phyloP scores from a whole-genome alignment of 2,888 invertebrate genomes.

The Branchellion lobata region DNA sequence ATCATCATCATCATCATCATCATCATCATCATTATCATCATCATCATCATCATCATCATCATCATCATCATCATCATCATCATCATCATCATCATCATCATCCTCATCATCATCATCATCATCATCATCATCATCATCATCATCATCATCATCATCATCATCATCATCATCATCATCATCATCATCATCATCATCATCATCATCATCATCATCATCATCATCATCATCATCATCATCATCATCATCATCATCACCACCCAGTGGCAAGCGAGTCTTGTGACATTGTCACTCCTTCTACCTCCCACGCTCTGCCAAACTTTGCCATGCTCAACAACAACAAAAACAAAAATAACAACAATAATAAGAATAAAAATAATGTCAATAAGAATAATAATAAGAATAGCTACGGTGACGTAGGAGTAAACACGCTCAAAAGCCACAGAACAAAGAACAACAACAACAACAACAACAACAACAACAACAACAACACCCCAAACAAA shows the following conservation, averaged over 20 bases:
- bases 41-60: conserved; percentile 35
- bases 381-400: too few relatives aligned
- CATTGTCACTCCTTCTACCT: not conserved
- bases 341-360: too few relatives aligned
- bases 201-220: conserved; percentile 5
- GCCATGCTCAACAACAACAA: too few relatives aligned
- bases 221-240: conserved; percentile 4
- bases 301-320: not conserved
- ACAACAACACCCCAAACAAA: not conserved
- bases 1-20: conserved; percentile 28
- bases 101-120: conserved; percentile 36
- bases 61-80: conserved; percentile 38
- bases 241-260: too few relatives aligned
- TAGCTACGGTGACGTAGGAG: too few relatives aligned
- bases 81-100: conserved; percentile 25
- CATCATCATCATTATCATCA: not conserved
- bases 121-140: conserved; percentile 26
- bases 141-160: conserved; percentile 30
- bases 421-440: too few relatives aligned
- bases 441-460: too few relatives aligned
- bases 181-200: not conserved
- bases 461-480: too few relatives aligned
- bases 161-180: conserved; percentile 30
- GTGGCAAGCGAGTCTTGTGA: not conserved
- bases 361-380: too few relatives aligned